These are phyloP conservation scores for Therioaphis trifolii DNA, from an alignment of 2,888 invertebrate genomes.

Conservation along the genomic window DNA sequence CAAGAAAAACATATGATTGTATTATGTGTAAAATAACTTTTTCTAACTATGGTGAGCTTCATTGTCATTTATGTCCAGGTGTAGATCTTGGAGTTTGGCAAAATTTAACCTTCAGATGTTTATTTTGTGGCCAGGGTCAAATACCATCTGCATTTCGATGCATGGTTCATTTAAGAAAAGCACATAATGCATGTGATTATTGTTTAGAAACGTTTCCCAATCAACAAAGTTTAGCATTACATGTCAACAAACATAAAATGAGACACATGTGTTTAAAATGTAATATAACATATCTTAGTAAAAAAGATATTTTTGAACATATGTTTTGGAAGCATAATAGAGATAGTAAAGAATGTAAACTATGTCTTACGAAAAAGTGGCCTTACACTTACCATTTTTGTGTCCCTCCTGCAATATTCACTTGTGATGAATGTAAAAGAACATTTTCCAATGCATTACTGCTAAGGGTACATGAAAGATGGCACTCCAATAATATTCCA, in stretches of 20 bases:
- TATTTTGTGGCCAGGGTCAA: constrained; percentile 80
- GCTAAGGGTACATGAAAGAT: constrained; percentile 84
- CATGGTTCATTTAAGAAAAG: constrained; percentile 87
- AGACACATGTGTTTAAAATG: constrained; percentile 89
- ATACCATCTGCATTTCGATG: constrained; percentile 88
- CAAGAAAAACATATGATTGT: constrained; percentile 83
- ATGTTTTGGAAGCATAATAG: constrained; percentile 94
- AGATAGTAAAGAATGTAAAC: constrained; percentile 85
- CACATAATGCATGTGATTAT: constrained; percentile 87
- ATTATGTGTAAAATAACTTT: constrained; percentile 89
- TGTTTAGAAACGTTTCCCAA: constrained; percentile 85
- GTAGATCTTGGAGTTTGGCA: constrained; percentile 72
- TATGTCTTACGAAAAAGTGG: constrained; percentile 90
- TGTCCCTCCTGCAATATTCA: constrained; percentile 81
- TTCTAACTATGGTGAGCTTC: constrained; percentile 86
- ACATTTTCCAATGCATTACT: constrained; percentile 82
- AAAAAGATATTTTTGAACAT: constrained; percentile 88
- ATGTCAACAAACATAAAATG: constrained; percentile 91
- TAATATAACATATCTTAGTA: constrained; percentile 87
- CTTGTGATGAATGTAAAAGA: constrained; percentile 83
- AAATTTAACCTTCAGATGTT: constrained; percentile 83
- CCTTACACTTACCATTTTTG: constrained; percentile 93
- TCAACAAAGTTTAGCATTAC: constrained; percentile 84
- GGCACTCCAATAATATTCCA: constrained; percentile 79
- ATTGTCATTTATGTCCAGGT: constrained; percentile 89